Conservation (phyloP, 2,888 invertebrate genomes). For the Chrysodeixis includens region DNA sequence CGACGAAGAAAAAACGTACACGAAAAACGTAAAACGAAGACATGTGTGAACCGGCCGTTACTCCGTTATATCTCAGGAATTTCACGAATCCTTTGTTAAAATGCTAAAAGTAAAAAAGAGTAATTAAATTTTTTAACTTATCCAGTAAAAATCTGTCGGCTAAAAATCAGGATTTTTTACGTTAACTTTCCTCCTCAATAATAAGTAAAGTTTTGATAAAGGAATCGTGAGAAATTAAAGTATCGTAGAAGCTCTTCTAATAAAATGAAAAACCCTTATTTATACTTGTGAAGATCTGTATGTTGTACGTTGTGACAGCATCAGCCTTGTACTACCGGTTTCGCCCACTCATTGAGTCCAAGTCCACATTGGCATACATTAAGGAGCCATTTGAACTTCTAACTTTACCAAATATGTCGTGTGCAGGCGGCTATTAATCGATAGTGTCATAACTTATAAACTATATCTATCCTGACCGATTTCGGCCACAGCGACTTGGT, state of each 20-base stretch:
- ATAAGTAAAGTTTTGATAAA: slow-evolving; percentile 4
- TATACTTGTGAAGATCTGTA: not conserved
- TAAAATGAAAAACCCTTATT: not conserved
- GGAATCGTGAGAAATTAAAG: not conserved
- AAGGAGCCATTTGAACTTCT: not conserved
- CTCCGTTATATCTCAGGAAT: slow-evolving; percentile 18
- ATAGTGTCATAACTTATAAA: too few species aligned
- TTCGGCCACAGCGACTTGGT: too few species aligned
- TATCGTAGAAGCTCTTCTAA: not conserved
- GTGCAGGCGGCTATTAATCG: not conserved
- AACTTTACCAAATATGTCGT: not conserved
- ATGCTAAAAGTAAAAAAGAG: not conserved
- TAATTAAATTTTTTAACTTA: too few species aligned
- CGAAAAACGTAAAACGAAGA: too few species aligned
- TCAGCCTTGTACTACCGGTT: not conserved
- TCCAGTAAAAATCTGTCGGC: too few species aligned
- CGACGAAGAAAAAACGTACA: too few species aligned
- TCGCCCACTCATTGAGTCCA: not conserved
- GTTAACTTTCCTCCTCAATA: too few species aligned
- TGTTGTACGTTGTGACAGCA: not conserved
- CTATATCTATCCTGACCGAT: too few species aligned
- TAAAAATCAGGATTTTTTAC: too few species aligned
- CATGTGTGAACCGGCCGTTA: too few species aligned
- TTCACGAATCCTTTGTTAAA: not conserved
- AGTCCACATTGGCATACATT: not conserved